phyloP scores from a whole-genome alignment of 2,797 vertebrate genomes.

The Amblyraja radiata region DNA sequence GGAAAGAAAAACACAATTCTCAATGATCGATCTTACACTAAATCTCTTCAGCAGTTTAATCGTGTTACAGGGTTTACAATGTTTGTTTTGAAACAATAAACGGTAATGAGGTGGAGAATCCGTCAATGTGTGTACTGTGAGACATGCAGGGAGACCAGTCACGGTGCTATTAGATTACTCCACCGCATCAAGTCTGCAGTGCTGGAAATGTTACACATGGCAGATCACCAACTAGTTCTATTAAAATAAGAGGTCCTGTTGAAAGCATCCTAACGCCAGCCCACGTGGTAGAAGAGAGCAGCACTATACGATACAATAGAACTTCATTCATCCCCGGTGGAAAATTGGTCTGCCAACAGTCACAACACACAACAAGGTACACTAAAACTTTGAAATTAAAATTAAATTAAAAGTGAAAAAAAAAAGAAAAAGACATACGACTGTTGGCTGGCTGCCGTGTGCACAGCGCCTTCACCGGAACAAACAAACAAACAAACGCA shows the following conservation, averaged over 20 bases:
- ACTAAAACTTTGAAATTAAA: too few relatives aligned
- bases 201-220: not conserved
- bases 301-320: not conserved
- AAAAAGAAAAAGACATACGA: too few relatives aligned
- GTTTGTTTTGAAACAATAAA: conserved; percentile 32
- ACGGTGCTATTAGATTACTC: not conserved
- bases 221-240: not conserved
- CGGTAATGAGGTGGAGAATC: conserved; percentile 22
- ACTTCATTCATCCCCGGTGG: too few relatives aligned
- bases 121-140: conserved; percentile 6
- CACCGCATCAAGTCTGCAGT: not conserved
- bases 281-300: not conserved
- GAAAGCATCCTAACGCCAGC: not conserved
- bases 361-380: too few relatives aligned
- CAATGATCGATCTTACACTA: conserved; percentile 6
- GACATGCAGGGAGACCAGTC: not conserved
- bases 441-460: too few relatives aligned
- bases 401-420: too few relatives aligned
- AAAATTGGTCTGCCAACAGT: too few relatives aligned
- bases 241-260: not conserved
- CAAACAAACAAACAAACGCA: too few relatives aligned
- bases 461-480: too few relatives aligned
- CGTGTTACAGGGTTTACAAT: not conserved
- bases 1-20: not conserved
- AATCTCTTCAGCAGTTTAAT: conserved; percentile 17